phyloP scores from a whole-genome alignment of 2,888 invertebrate species.

The Eudasyphora cyanicolor region DNA sequence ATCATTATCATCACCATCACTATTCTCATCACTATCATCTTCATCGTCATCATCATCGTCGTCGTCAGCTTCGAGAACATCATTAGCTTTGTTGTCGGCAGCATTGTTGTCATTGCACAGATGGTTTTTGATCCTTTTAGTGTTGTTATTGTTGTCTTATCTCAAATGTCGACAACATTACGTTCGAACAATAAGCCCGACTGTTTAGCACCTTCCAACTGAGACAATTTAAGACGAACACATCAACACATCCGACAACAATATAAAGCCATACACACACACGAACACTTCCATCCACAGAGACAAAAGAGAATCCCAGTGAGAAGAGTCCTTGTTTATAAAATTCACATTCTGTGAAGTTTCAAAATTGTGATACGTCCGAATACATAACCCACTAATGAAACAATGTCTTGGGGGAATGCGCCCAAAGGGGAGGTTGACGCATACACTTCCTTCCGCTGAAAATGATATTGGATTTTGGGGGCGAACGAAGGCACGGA shows the following conservation, averaged over 20 bases:
- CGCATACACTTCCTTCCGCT: neutral
- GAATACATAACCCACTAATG: neutral
- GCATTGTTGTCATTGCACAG: neutral
- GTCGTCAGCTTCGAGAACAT: too few relatives aligned
- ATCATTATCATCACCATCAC: neutral
- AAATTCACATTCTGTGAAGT: neutral
- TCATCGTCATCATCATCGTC: neutral
- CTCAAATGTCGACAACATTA: slow-evolving; percentile 8
- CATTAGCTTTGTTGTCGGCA: neutral
- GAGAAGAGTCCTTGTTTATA: neutral
- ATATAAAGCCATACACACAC: neutral
- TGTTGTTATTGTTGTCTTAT: slow-evolving; percentile 15
- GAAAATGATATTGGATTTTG: neutral
- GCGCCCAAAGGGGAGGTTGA: neutral
- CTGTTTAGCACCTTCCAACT: neutral
- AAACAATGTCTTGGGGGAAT: neutral
- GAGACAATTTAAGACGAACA: neutral
- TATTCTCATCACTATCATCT: neutral
- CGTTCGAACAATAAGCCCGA: neutral
- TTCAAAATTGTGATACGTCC: neutral
- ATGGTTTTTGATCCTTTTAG: neutral
- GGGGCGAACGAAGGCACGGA: neutral
- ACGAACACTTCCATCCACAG: neutral
- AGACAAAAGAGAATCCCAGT: neutral
- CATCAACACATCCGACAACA: neutral